Conservation (phyloP, 2,888 invertebrate species). For the Caenorhabditis wallacei region DNA sequence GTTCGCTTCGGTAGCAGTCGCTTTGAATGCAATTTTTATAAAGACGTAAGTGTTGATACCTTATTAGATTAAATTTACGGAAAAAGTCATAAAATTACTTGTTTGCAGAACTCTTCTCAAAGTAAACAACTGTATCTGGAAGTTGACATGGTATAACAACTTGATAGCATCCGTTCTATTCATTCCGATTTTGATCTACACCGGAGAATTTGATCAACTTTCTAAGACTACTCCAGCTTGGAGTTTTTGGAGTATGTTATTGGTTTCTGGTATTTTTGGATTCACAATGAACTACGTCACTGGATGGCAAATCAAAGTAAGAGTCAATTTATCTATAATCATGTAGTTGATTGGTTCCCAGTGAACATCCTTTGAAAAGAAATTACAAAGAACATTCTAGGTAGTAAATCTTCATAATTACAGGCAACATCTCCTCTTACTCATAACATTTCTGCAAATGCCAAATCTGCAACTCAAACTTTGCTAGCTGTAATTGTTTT, state of each 20-base stretch:
- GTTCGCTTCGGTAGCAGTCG: slow-evolving; percentile 92
- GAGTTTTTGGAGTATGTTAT: slow-evolving; percentile 87
- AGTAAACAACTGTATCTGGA: slow-evolving; percentile 94
- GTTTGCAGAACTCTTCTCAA: slow-evolving; percentile 87
- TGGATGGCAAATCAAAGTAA: slow-evolving; percentile 90
- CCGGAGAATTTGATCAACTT: slow-evolving; percentile 69
- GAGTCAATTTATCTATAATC: no score
- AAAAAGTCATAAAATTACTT: no score
- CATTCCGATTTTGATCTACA: slow-evolving; percentile 90
- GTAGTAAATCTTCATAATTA: not conserved
- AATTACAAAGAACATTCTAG: not conserved
- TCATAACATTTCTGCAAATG: slow-evolving; percentile 95
- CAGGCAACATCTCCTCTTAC: slow-evolving; percentile 97
- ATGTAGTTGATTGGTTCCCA: no score
- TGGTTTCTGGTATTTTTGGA: slow-evolving; percentile 93
- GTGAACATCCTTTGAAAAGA: not conserved
- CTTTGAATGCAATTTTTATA: slow-evolving; percentile 95
- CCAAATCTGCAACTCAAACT: slow-evolving; percentile 98
- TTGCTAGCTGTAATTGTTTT: slow-evolving; percentile 95
- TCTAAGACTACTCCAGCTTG: not conserved
- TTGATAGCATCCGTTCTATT: slow-evolving; percentile 94
- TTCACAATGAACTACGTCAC: slow-evolving; percentile 97
- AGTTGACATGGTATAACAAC: slow-evolving; percentile 96
- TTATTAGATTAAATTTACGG: no score
- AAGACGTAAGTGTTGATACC: slow-evolving; percentile 86